Evolutionary conservation across 2,888 invertebrate species (phyloP), one percentile per base, ranked within the genome.

Genomic region (Aphrophora alni): DNA sequence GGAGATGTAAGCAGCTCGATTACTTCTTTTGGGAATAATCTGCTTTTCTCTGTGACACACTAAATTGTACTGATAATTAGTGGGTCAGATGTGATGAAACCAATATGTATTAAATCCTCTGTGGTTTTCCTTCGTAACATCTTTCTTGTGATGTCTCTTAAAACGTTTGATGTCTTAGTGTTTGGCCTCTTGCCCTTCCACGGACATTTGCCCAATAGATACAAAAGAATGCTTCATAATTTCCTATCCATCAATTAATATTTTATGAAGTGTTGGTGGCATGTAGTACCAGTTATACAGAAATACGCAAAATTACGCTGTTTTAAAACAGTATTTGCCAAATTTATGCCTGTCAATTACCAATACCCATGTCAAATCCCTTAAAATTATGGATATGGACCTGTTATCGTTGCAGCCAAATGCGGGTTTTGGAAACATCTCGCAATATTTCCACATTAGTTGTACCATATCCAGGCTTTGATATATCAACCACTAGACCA

Each of bases 181-280:
- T 14, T 26, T 72, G 17, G 72, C 72, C 27, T 72, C 72, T 72
- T 72, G 72, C 4, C 25, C 72, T 33, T 72, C 72, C 25, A 25
- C 72, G 4, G 72, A 72, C 27, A 72, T 24, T 14, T 72, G 72
- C 10, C 72, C 72, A 26, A 92, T 72, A 0, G 72, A 26, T 21
- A 72, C 72, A 72, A 72, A 25, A 17, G 25, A n/a, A 72, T 4
- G 3, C 27, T 72, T 25, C 7, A 72, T 33, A 4, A 72, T 8
- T 2, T 21, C n/a, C 14, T 24, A n/a, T 24, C 72, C 27, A 25
- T 72, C 25, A 72, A 72, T 72, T 5, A 72, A 26, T 27, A 72
- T 21, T 21, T 72, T 72, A 72, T 72, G 72, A 2, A 72, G 4
- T 4, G 72, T 72, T 7, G 72, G 26, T 26, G 72, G 72, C 72